Evolutionary conservation across 2,113 vertebrate species (phyloP), one percentile per base, ranked within the genome.

Genomic region (Ptilorrhoa leucosticta): DNA sequence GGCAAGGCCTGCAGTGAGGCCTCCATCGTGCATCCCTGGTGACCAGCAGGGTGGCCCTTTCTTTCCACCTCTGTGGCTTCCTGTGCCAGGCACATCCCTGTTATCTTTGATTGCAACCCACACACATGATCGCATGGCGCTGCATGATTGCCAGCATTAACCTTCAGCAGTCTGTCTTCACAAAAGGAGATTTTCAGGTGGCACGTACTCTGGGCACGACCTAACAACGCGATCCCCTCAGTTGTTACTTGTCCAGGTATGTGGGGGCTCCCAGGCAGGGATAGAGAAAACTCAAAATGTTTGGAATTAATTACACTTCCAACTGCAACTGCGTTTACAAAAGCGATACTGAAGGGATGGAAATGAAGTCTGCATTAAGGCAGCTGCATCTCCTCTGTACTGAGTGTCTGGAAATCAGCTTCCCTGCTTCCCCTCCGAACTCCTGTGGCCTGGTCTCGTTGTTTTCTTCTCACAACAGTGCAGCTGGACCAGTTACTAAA

Each of bases 351-450:
- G 60, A 88, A 93, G 35, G 14, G 37, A 66, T 22, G 45, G 45
- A 75, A 89, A 78, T 16, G 11, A 57, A 81, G 28, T 78, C 76
- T 73, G 35, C 7, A 5, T 20, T 51, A 66, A 68, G 51, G 17
- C 44, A 91, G 60, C 22, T 39, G n/a, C 45, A 83, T 54, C 24
- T 53, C 1, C 1, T 57, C 87, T 21, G 1, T 30, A 58, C 60
- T 20, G 69, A 72, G 24, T 7, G 6, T 47, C 53, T 85, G 44
- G 33, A 75, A 83, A 89, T 33, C 9, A 13, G n/a, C 19, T 69
- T 77, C 44, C 45, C 42, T 50, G 21, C 58, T 71, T 69, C 50
- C 15, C 44, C 27, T 73, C 56, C 0, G 0, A 35, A 0, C 0
- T 57, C 16, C 71, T 61, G 31, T 2, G 3, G 22, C 16, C 33